Percentiles rank a stretch among this genome's conserved stretches.
Evolutionary conservation across 2,888 invertebrate genomes (phyloP).

Genomic region (Pammene aurita): DNA sequence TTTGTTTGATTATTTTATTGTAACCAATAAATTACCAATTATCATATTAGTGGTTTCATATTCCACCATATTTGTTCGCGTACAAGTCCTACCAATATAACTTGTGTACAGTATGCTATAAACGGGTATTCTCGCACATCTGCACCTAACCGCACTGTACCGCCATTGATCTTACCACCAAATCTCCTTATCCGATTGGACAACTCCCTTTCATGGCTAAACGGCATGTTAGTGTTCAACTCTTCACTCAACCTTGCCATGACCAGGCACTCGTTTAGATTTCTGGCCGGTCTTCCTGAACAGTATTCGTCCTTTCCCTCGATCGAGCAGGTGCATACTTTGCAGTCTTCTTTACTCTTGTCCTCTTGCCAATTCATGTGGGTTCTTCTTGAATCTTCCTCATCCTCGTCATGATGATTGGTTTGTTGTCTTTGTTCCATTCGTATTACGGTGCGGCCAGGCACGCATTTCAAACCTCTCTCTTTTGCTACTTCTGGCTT

Average conservation of each 20-base stretch:
- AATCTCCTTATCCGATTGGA: slow-evolving; percentile 44
- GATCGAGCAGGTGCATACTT: slow-evolving; percentile 66
- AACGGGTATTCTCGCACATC: neutral
- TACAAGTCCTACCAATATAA: too few relatives aligned
- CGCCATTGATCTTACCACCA: slow-evolving; percentile 51
- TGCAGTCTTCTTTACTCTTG: slow-evolving; percentile 59
- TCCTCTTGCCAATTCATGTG: slow-evolving; percentile 57
- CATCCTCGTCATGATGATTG: neutral
- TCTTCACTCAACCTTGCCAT: slow-evolving; percentile 50
- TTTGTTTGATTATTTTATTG: too few relatives aligned
- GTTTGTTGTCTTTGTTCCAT: slow-evolving; percentile 45
- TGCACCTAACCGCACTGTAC: slow-evolving; percentile 24
- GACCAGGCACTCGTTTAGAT: slow-evolving; percentile 69
- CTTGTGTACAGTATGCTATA: too few relatives aligned
- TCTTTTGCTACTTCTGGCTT: slow-evolving; percentile 47
- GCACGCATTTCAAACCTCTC: slow-evolving; percentile 58
- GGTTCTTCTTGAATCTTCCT: slow-evolving; percentile 46
- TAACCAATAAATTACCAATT: too few relatives aligned
- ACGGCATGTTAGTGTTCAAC: slow-evolving; percentile 53
- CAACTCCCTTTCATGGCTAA: slow-evolving; percentile 56
- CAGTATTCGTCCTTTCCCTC: slow-evolving; percentile 68
- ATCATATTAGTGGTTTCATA: too few relatives aligned
- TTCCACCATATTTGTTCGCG: too few relatives aligned
- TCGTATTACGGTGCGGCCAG: slow-evolving; percentile 67
- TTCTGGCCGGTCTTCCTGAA: slow-evolving; percentile 62